phyloP scores from a whole-genome alignment of 2,888 invertebrate species.

The Volucella inanis region DNA sequence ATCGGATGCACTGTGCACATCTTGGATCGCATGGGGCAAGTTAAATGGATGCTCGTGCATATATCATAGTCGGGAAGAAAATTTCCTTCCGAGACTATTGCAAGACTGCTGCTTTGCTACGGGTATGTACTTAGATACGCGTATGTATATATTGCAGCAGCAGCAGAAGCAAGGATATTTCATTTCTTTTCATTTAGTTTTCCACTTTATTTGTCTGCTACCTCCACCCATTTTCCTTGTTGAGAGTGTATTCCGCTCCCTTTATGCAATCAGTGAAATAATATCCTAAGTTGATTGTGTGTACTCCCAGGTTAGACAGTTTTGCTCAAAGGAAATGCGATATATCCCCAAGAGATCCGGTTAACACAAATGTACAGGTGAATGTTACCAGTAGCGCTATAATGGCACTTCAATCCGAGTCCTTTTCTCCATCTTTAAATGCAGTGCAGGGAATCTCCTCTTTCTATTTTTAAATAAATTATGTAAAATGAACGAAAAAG shows the following conservation, averaged over 20 bases:
- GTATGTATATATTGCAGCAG: not conserved
- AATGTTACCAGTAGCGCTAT: constrained; percentile 50
- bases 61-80: constrained; percentile 59
- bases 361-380: constrained; percentile 61
- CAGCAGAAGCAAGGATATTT: constrained; percentile 54
- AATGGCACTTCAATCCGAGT: constrained; percentile 55
- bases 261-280: constrained; percentile 75
- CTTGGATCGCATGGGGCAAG: constrained; percentile 45
- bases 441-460: constrained; percentile 42
- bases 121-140: not conserved
- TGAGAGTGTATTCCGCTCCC: constrained; percentile 60
- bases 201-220: constrained; percentile 64
- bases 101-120: constrained; percentile 17
- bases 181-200: constrained; percentile 72
- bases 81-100: constrained; percentile 38
- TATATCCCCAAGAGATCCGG: constrained; percentile 56
- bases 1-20: constrained; percentile 46
- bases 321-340: constrained; percentile 72
- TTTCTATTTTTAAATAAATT: constrained; percentile 55
- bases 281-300: constrained; percentile 75
- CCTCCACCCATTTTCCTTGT: constrained; percentile 24
- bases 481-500: constrained; percentile 60
- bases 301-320: constrained; percentile 73
- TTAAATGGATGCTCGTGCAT: constrained; percentile 66
- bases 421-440: constrained; percentile 53